Evolutionary conservation across 2,797 vertebrate genomes (phyloP).

Genomic region (Semotilus atromaculatus): DNA sequence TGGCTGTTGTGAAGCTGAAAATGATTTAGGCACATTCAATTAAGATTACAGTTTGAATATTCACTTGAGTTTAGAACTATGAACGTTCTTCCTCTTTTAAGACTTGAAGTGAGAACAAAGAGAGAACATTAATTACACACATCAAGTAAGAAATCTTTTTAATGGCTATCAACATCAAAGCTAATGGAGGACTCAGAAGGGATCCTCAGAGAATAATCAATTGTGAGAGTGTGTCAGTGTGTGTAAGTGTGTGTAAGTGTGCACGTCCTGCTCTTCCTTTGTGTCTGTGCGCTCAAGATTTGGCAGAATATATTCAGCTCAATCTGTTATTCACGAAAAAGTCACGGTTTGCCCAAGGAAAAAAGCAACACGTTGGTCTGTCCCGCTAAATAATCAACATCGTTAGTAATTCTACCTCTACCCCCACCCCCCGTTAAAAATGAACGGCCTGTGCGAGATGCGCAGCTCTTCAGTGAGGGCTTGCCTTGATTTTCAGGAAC

Average conservation of each 20-base stretch:
- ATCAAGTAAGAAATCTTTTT: constrained; percentile 72
- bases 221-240: constrained; percentile 27
- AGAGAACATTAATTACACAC: constrained; percentile 73
- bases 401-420: constrained; percentile 65
- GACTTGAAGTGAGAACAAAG: constrained; percentile 70
- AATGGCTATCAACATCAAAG: constrained; percentile 74
- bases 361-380: constrained; percentile 66
- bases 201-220: constrained; percentile 64
- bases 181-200: constrained; percentile 67
- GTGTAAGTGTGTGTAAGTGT: constrained; percentile 27
- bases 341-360: constrained; percentile 61
- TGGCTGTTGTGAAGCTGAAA: constrained; percentile 47
- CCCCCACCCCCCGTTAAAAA: constrained; percentile 69
- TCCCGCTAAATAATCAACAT: constrained; percentile 69
- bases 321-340: constrained; percentile 58
- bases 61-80: constrained; percentile 63
- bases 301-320: constrained; percentile 55
- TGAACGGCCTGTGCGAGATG: constrained; percentile 66
- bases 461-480: constrained; percentile 62
- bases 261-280: not conserved
- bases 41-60: constrained; percentile 64
- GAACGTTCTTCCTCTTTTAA: constrained; percentile 53
- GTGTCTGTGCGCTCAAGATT: constrained; percentile 41
- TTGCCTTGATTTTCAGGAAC: constrained; percentile 65
- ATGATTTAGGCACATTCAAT: constrained; percentile 54